Evolutionary conservation across 2,888 invertebrate species (phyloP), one percentile per base, ranked within the genome.

Genomic region (Mechanitis mazaeus): DNA sequence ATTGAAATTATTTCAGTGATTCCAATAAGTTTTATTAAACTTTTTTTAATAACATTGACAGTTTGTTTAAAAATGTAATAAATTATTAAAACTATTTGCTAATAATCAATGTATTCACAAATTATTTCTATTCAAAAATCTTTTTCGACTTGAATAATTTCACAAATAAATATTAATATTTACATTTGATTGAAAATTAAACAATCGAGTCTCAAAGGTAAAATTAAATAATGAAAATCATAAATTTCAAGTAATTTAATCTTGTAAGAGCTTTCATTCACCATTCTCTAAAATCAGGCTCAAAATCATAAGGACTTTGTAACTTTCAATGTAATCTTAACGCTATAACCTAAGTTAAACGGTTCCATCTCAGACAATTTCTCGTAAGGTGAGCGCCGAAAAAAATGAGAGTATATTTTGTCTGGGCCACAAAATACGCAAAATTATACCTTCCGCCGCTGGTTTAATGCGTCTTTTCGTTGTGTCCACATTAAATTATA

Each of bases 371-470:
- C 60, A 64, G 58, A 65, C 63, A 65, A 68, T 68, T 69, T 66
- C 64, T 61, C 58, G 62, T 54, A 64, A 65, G 67, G 65, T 66
- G 67, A 61, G 63, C 67, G 61, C 63, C 66, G 65, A 71, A 65
- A 69, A 42, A 72, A 71, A 70, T 68, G 68, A 70, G 65, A 62
- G 64, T 67, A 66, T 66, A 69, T 67, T 68, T 63, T 58, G 55
- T 62, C 62, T 60, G 64, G 58, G 65, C 66, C 63, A 55, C 63
- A 69, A 70, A 71, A 71, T 70, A 69, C 66, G 64, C 65, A 64
- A 72, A 70, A 71, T 69, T 68, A 68, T 68, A 69, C 64, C 59
- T 70, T 65, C 66, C 64, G 65, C 59, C 65, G 68, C 63, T 63
- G 59, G 62, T 67, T 61, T 65, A 64, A 60, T 66, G 59, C 59